Evolutionary conservation across 2,797 vertebrate genomes (phyloP).

Genomic region (Lacerta viridis): DNA sequence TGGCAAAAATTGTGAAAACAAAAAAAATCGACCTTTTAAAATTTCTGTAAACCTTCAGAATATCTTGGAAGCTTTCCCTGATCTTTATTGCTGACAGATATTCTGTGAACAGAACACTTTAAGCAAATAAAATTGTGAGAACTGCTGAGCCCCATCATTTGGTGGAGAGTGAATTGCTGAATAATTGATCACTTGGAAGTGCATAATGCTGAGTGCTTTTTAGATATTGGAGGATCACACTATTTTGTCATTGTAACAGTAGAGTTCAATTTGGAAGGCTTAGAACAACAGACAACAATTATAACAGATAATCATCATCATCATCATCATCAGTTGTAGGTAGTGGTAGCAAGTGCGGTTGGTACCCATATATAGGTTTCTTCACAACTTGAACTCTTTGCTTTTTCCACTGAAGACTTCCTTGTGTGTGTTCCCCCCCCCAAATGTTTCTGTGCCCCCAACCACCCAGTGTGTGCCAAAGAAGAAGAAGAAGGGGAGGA

Average conservation of each 20-base stretch:
- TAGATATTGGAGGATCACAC: conserved; percentile 52
- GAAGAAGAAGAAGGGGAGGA: no score
- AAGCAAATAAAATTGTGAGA: conserved; percentile 59
- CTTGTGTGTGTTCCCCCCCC: no score
- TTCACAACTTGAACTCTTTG: conserved; percentile 13
- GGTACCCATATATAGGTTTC: conserved; percentile 15
- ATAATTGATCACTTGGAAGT: conserved; percentile 74
- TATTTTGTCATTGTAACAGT: conserved; percentile 68
- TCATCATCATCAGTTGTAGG: background rate
- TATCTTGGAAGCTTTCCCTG: background rate
- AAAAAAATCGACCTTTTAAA: no score
- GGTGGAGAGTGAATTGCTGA: conserved; percentile 66
- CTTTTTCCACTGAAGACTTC: conserved; percentile 45
- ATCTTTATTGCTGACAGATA: background rate
- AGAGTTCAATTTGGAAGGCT: conserved; percentile 54
- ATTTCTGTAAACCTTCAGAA: background rate
- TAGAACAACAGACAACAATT: conserved; percentile 49
- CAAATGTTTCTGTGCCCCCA: background rate
- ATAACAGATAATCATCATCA: conserved; percentile 43
- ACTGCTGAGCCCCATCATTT: conserved; percentile 63
- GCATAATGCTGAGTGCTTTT: conserved; percentile 69
- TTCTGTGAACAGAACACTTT: conserved; percentile 47
- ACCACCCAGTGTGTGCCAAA: background rate
- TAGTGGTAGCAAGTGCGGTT: background rate
- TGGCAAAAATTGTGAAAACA: conserved; percentile 19